phyloP scores from a whole-genome alignment of 2,888 invertebrate genomes.

The Peribatodes rhomboidaria region DNA sequence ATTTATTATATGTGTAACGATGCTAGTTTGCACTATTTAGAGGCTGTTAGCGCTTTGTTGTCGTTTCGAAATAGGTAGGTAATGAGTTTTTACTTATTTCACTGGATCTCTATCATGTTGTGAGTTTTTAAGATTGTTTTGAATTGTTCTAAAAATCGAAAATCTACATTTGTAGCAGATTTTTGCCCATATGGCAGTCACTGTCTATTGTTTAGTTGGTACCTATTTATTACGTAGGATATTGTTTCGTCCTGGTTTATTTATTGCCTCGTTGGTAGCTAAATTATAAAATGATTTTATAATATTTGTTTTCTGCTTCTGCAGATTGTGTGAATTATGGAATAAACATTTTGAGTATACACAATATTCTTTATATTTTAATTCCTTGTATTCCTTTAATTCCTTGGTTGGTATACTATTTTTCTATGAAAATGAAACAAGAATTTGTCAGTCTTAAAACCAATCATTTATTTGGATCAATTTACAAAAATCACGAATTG shows the following conservation, averaged over 20 bases:
- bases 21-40: too few species aligned
- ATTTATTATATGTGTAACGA: too few species aligned
- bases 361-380: background rate
- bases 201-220: constrained; percentile 9
- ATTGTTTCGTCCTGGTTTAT: constrained; percentile 34
- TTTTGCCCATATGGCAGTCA: constrained; percentile 9
- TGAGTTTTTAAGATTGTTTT: constrained; percentile 38
- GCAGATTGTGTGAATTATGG: constrained; percentile 27
- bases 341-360: constrained; percentile 26
- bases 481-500: constrained; percentile 73
- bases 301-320: constrained; percentile 7
- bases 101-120: constrained; percentile 40
- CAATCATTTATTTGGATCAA: constrained; percentile 70
- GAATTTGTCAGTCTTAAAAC: constrained; percentile 62
- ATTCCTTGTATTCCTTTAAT: background rate
- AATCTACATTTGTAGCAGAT: constrained; percentile 30
- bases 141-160: too few species aligned
- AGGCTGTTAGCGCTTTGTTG: background rate
- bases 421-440: constrained; percentile 8
- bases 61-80: constrained; percentile 1
- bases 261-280: constrained; percentile 20
- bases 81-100: constrained; percentile 20
- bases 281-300: constrained; percentile 23
- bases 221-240: constrained; percentile 37
- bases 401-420: background rate